Base-by-base conservation (phyloP, 37 sponge, comb jelly and placozoan species). In the Agelas oroides region DNA sequence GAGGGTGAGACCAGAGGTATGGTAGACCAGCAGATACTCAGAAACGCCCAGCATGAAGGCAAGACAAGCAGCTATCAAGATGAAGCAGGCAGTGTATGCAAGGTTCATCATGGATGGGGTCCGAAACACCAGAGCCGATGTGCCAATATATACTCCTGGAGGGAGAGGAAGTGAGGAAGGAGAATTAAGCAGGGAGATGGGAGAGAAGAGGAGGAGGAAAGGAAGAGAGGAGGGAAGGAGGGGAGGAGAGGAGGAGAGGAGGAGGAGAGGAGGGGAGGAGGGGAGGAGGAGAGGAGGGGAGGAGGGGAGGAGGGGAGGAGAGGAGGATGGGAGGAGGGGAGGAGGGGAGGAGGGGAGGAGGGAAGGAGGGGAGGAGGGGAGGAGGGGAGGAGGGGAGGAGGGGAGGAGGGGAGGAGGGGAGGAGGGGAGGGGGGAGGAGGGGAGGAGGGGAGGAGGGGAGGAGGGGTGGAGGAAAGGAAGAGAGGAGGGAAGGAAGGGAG, bases 11-110 rank as follows among this genome's bases (percentile, higher is more conserved):
- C 92, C 55, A 34, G 96, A 95, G 18, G 98, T 98, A 72, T 87
- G 92, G 40, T 84, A 90, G 53, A 98, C 92, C 63, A 98, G 83
- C 27, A 96, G 86, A 61, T 91, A 98, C 80, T 98, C 98, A 1
- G 98, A 96, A 59, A 94, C 84, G 20, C 84, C 93, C 76, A 98
- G 53, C 54, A 85, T 64, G 75, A 98, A 94, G 18, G 96, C 96
- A 71, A 98, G 64, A 46, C 88, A 8, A 18, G 95, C 92, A 28
- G 91, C 92, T 20, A 63, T 59, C 21, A 96, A 53, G 34, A 94
- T 73, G 23, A 90, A 66, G 13, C 63, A 53, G 1, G 69, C 28
- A 6, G 95, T 78, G 54, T 40, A 65, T 17, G 39, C 28, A 28
- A 82, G 25, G 5, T 53, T 72, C 5, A 46, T 27, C 37, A 52